These are phyloP conservation scores for Drosophila cognata DNA, from an alignment of 2,888 invertebrate species.

Conservation along the genomic window DNA sequence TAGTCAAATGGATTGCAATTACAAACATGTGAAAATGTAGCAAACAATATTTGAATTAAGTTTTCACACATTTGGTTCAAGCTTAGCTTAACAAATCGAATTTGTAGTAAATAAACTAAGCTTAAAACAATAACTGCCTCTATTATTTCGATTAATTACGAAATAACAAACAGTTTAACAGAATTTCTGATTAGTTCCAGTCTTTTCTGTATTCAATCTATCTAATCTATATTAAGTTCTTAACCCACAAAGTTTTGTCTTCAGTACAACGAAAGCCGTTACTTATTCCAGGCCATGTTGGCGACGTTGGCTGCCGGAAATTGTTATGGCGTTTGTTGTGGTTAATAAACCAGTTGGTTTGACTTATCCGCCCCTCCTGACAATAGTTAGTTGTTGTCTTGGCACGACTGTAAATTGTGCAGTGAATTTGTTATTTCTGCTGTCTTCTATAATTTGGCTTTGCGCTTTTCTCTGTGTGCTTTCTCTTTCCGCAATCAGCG, in stretches of 20 bases:
- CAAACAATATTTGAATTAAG: not conserved
- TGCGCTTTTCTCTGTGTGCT: constrained; percentile 4
- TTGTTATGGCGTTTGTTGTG: constrained; percentile 67
- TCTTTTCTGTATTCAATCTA: too few relatives aligned
- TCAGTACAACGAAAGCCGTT: constrained; percentile 1
- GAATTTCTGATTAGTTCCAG: not conserved
- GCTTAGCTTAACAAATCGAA: not conserved
- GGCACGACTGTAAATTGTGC: not conserved
- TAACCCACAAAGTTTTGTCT: not conserved
- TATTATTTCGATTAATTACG: not conserved
- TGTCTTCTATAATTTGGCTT: constrained; percentile 40
- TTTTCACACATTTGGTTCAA: not conserved
- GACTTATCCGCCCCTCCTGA: constrained; percentile 21
- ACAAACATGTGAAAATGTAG: not conserved
- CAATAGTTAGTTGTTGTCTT: constrained; percentile 20
- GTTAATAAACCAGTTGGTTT: constrained; percentile 55
- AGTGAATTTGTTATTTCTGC: constrained; percentile 21
- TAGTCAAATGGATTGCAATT: constrained; percentile 22
- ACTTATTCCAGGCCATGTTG: constrained; percentile 14
- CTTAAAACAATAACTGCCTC: not conserved
- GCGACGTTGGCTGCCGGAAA: constrained; percentile 53
- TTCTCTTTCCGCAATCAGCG: constrained; percentile 5
- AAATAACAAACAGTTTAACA: not conserved
- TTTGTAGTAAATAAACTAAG: not conserved
- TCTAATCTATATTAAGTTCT: not conserved